Conservation (phyloP, 2,888 invertebrate genomes). For the Bugula neritina region DNA sequence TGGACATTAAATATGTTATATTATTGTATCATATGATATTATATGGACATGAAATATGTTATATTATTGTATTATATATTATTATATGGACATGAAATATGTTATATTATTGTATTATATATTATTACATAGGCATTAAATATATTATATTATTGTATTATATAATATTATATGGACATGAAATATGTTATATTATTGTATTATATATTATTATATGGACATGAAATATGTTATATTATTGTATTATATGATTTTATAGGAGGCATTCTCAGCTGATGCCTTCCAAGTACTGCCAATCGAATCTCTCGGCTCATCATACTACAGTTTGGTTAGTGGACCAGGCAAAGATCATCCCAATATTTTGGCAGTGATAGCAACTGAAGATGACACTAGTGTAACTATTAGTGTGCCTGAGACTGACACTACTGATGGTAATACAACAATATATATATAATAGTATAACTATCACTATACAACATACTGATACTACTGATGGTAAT, state of each 20-base stretch:
- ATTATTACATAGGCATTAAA: not conserved
- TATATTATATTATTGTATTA: not conserved
- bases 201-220: too few relatives aligned
- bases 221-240: not conserved
- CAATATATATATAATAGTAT: not conserved
- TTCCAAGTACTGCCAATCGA: constrained; percentile 3
- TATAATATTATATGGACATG: not conserved
- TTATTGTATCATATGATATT: too few relatives aligned
- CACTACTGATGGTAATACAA: not conserved
- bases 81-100: too few relatives aligned
- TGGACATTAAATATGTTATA: too few relatives aligned
- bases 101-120: too few relatives aligned
- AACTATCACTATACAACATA: too few relatives aligned
- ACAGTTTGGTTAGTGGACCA: not conserved
- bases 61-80: too few relatives aligned
- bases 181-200: not conserved
- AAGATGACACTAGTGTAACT: constrained; percentile 13
- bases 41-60: too few relatives aligned
- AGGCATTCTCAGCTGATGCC: constrained; percentile 11
- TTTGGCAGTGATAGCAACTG: not conserved
- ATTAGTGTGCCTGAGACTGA: not conserved
- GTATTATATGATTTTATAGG: too few relatives aligned
- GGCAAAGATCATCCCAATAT: not conserved
- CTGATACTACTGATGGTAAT: not conserved
- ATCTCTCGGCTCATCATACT: constrained; percentile 16